Base-by-base conservation (phyloP, 2,888 invertebrate genomes). In the Eupeodes latifasciatus region DNA sequence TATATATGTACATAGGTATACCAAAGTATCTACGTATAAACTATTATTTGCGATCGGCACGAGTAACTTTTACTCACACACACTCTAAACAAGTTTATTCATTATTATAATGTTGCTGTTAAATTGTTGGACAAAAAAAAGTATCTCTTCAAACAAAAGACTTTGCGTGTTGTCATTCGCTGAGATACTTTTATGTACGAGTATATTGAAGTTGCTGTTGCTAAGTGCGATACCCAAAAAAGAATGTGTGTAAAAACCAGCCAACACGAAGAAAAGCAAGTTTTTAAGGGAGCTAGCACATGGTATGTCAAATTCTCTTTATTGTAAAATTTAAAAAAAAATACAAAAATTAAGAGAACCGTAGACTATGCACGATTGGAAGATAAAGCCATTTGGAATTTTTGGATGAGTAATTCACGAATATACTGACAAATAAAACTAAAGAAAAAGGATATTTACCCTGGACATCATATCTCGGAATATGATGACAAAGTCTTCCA, bases 401-500 rank as follows among this genome's bases (percentile, higher is more conserved):
- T 44, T 57, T 16, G 11, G n/a, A 72, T 72, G 57, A 72, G 10
- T 72, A 72, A 72, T 72, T n/a, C 9, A 40, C 36, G 12, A 11
- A 14, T 19, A 40, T 4, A 57, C 44, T 6, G 40, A 19, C 12
- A 5, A 61, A 10, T 40, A 9, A 34, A 27, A 61, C 14, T 19
- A 4, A 36, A 61, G 47, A 16, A 62, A 62, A 74, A 74, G 53
- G 16, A 85, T 89, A 89, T 86, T 89, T 96, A 96, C 96, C 96
- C 95, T 95, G 94, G 95, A 94, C 93, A 96, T 94, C 92, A 96
- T 94, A 91, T 96, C 95, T 90, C 96, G 95, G 92, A 96, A 96
- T 92, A 96, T 94, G 91, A 95, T 93, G 91, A 96, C 94, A 93
- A 96, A 96, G 93, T 97, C 96, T 92, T 96, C 96, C 93, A 96